These are phyloP conservation scores for Rhabdomys dilectus DNA, from an alignment of 2,113 vertebrate species.

Conservation along the genomic window DNA sequence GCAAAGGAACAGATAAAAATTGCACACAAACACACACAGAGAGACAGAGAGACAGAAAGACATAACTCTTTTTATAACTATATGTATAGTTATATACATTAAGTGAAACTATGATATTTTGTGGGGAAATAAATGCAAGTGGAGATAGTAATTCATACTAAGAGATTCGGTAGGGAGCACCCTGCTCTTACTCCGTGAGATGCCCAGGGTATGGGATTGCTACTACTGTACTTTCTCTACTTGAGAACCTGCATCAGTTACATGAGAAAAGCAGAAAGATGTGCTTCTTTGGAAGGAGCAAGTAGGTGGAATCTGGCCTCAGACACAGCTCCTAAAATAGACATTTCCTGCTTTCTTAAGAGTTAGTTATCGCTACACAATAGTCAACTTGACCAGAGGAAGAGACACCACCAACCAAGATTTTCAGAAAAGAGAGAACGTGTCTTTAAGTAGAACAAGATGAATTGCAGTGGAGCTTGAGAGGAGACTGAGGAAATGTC, in stretches of 20 bases:
- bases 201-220: no score
- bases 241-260: background rate
- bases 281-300: background rate
- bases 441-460: conserved; percentile 1
- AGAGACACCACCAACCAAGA: background rate
- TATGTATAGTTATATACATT: background rate
- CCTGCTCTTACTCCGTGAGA: no score
- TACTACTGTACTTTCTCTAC: no score
- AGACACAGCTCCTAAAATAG: background rate
- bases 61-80: background rate
- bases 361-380: background rate
- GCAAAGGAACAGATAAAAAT: background rate
- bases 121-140: background rate
- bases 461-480: background rate
- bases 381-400: conserved; percentile 27
- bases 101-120: background rate
- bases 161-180: no score
- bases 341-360: conserved; percentile 14
- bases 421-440: background rate
- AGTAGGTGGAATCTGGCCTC: background rate
- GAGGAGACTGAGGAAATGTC: background rate
- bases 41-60: no score
- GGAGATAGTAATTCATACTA: background rate
- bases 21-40: background rate
- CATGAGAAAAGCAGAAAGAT: background rate